Percentiles rank a stretch among this genome's conserved stretches.
Evolutionary conservation across 2,888 invertebrate species (phyloP).

Genomic region (Cephus pulcher): DNA sequence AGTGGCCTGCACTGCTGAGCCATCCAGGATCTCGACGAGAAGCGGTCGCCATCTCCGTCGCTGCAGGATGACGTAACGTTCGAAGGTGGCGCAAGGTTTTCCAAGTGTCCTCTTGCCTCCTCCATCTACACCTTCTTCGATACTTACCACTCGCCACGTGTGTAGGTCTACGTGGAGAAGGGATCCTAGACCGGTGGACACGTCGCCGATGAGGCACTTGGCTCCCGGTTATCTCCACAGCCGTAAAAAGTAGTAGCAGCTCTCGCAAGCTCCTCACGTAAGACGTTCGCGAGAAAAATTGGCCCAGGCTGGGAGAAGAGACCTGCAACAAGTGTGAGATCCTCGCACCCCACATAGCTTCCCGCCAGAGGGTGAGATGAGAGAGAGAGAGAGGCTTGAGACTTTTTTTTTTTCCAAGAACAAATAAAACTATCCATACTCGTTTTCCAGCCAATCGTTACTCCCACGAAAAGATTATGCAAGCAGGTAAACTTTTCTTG

Average conservation of each 20-base stretch:
- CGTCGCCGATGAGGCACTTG: background rate
- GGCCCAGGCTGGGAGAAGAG: background rate
- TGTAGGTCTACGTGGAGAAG: background rate
- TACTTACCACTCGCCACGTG: background rate
- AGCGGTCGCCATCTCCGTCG: background rate
- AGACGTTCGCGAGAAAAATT: background rate
- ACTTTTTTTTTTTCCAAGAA: background rate
- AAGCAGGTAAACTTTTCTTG: background rate
- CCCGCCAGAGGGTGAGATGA: background rate
- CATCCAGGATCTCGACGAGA: constrained; percentile 17
- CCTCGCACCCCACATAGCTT: constrained; percentile 3
- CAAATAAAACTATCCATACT: background rate
- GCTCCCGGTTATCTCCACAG: background rate
- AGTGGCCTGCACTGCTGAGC: background rate
- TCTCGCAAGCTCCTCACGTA: constrained; percentile 3
- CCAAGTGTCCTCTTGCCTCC: background rate
- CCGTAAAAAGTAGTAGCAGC: background rate
- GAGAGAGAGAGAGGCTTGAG: background rate
- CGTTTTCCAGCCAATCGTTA: background rate
- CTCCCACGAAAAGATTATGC: background rate
- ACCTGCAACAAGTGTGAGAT: constrained; percentile 22
- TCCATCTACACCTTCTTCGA: background rate
- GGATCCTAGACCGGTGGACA: background rate
- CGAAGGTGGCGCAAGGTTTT: constrained; percentile 12
- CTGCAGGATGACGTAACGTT: constrained; percentile 31